Base-by-base conservation (phyloP, 1,140 invertebrate genomes). In the Manduca sexta region DNA sequence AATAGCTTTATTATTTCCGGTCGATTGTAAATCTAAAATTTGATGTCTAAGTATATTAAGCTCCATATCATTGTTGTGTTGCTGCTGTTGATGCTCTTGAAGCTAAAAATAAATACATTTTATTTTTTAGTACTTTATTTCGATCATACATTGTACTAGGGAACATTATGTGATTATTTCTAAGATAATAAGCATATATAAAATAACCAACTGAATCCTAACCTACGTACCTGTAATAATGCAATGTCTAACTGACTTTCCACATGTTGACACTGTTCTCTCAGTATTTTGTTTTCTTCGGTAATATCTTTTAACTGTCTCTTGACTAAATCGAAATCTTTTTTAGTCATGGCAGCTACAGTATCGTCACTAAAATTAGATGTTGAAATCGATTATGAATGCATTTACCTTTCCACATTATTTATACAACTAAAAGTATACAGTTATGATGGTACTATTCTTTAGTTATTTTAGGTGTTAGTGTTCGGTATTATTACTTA, bases 31-130 rank as follows among this genome's bases (percentile, higher is more conserved):
- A 75, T 92, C 91, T 2, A 92, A 59, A 45, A 93, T 86, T 73
- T 91, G 89, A 73, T 92, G 90, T 52, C 89, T 87, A 26, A 92
- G 70, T 66, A 87, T 86, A 64, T 91, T 87, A 7, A 90, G 67
- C 77, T 92, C 90, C 45, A 88, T 70, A 56, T 89, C 86, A 39
- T 80, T 74, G 26, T 66, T 60, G 21, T 81, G 26, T 42, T 78
- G 64, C 29, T 55, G 65, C 30, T 80, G 62, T 52, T 81, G 66
- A 42, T 49, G 45, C 33, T 76, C 69, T 52, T 79, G 69, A 12
- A 84, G 46, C 85, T 87, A 34, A 45, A 73, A 73, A 41, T 38
- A 17, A 45, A 39, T 12, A n/a, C 42, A 13, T 13, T 43, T 3
- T 26, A 26, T n/a, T n/a, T n/a, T n/a, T n/a, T n/a, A n/a, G n/a